Percentiles rank a stretch among this genome's conserved stretches.
Conservation (phyloP, 1,140 invertebrate genomes). For the Sinella curviseta region DNA sequence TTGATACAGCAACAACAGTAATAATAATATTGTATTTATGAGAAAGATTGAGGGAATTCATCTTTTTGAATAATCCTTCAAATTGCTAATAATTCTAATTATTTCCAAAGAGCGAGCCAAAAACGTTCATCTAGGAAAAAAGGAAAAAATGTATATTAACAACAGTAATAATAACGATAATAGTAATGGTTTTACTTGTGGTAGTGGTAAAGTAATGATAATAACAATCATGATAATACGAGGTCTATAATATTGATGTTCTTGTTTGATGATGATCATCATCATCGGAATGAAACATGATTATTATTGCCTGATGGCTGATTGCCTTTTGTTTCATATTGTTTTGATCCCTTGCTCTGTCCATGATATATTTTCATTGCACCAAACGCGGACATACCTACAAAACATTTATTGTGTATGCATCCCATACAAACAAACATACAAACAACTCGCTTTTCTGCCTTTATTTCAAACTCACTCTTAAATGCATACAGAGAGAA, state of each 20-base stretch:
- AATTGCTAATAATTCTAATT: slow-evolving; percentile 50
- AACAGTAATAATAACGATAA: slow-evolving; percentile 18
- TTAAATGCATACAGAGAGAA: neutral
- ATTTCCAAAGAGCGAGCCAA: slow-evolving; percentile 38
- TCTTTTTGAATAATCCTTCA: slow-evolving; percentile 41
- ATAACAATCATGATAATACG: slow-evolving; percentile 10
- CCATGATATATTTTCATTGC: neutral
- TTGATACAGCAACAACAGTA: no score
- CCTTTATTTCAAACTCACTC: no score
- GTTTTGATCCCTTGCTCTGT: slow-evolving; percentile 13
- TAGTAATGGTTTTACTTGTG: slow-evolving; percentile 4
- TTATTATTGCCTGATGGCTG: neutral
- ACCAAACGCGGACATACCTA: neutral
- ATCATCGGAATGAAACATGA: slow-evolving; percentile 19
- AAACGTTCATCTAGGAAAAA: slow-evolving; percentile 45
- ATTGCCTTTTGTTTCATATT: slow-evolving; percentile 1
- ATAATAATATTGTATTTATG: no score
- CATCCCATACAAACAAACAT: no score
- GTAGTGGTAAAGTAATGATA: slow-evolving; percentile 17
- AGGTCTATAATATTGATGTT: slow-evolving; percentile 23
- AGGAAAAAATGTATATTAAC: slow-evolving; percentile 21
- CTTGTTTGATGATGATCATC: slow-evolving; percentile 19
- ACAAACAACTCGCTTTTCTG: no score
- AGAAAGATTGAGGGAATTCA: no score
- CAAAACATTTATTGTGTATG: no score